A percentile compares a stretch with the other conserved stretches of the same genome.
phyloP scores from a whole-genome alignment of 2,888 invertebrate species.

The Pheosia gnoma region DNA sequence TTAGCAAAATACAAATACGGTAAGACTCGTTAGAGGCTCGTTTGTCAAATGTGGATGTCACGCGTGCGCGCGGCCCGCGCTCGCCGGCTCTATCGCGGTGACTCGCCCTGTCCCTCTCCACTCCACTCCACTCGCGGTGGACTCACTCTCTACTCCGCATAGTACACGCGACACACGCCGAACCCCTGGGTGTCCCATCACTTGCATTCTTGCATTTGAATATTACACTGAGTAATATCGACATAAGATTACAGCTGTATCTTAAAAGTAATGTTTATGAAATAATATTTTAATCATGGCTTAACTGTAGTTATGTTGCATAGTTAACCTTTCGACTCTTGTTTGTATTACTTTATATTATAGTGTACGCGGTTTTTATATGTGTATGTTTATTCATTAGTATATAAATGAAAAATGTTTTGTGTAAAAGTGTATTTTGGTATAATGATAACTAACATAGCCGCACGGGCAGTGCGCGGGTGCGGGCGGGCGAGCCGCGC shows the following conservation, averaged over 20 bases:
- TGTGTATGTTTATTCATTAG: conserved; percentile 84
- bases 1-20: conserved; percentile 84
- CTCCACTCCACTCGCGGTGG: conserved; percentile 19
- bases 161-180: not conserved
- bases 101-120: conserved; percentile 13
- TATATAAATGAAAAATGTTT: conserved; percentile 74
- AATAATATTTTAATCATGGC: conserved; percentile 81
- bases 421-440: conserved; percentile 82
- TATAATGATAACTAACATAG: conserved; percentile 65
- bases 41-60: conserved; percentile 72
- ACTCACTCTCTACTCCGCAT: too few species aligned
- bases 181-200: conserved; percentile 42
- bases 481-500: conserved; percentile 44
- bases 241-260: conserved; percentile 74
- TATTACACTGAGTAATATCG: conserved; percentile 73
- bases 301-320: conserved; percentile 82
- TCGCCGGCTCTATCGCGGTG: conserved; percentile 31
- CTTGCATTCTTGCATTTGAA: conserved; percentile 65
- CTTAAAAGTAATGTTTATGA: conserved; percentile 76
- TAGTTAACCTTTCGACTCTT: conserved; percentile 81
- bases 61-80: conserved; percentile 41
- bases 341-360: conserved; percentile 82
- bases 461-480: conserved; percentile 39
- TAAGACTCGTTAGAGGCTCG: conserved; percentile 82
- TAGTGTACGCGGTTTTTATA: conserved; percentile 83